These are phyloP conservation scores for Lates japonicus DNA, from an alignment of 2,797 vertebrate species.

Conservation along the genomic window DNA sequence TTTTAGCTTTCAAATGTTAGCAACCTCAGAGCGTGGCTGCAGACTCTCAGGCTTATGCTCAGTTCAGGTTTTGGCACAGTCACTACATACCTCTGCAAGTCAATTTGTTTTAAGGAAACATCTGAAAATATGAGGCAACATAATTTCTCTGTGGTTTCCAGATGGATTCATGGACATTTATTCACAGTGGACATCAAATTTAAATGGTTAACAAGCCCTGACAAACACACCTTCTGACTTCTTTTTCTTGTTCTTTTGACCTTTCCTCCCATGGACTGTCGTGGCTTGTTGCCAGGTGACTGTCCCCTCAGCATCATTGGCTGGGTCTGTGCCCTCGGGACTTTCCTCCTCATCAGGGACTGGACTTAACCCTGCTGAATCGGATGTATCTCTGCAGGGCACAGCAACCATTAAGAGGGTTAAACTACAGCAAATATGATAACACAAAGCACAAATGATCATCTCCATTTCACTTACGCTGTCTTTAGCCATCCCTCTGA, in stretches of 20 bases:
- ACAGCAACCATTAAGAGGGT: constrained; percentile 10
- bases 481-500: constrained; percentile 93
- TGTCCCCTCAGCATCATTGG: constrained; percentile 65
- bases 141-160: background rate
- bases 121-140: no score
- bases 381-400: constrained; percentile 75
- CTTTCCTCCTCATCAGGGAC: constrained; percentile 80
- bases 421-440: background rate
- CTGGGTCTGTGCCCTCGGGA: constrained; percentile 76
- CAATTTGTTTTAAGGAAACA: background rate
- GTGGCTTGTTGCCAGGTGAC: constrained; percentile 80
- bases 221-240: constrained; percentile 83
- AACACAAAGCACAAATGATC: background rate
- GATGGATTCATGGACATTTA: background rate
- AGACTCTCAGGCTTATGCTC: no score
- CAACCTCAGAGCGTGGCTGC: background rate
- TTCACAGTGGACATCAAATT: background rate
- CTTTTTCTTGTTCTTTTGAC: constrained; percentile 89
- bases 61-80: no score
- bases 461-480: constrained; percentile 68
- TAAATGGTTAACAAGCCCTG: background rate
- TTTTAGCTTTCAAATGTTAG: no score
- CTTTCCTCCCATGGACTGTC: constrained; percentile 78
- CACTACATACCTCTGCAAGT: no score
- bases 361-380: constrained; percentile 87